These are phyloP conservation scores for Oreonectes daqikongensis DNA, from an alignment of 2,797 vertebrate genomes.

Conservation along the genomic window DNA sequence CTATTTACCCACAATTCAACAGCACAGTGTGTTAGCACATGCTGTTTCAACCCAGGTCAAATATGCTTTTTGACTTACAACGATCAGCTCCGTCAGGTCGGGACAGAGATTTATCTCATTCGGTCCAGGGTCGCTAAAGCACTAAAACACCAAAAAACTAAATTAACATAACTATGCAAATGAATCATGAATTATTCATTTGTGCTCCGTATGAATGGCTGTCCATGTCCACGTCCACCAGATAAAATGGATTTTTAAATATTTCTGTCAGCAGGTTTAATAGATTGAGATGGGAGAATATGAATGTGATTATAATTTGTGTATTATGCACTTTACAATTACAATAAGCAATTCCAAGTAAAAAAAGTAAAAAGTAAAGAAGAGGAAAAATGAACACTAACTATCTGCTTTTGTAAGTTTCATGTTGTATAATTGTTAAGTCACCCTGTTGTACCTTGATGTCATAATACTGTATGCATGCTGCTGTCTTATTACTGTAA, in stretches of 20 bases:
- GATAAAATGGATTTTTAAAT: constrained; percentile 25
- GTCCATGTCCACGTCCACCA: constrained; percentile 6
- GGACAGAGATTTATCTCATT: constrained; percentile 39
- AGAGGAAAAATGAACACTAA: neutral
- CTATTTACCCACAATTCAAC: constrained; percentile 21
- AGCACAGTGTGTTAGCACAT: neutral
- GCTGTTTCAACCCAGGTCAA: constrained; percentile 12
- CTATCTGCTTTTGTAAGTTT: neutral
- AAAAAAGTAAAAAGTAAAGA: neutral
- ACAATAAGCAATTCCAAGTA: neutral
- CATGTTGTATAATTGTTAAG: neutral
- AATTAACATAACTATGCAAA: constrained; percentile 39
- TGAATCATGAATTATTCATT: constrained; percentile 45
- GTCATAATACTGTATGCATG: neutral
- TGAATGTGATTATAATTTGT: constrained; percentile 5
- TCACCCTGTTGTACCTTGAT: neutral
- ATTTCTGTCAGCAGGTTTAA: constrained; percentile 15
- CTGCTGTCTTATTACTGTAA: neutral
- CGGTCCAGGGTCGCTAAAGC: constrained; percentile 18
- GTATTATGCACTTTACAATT: neutral
- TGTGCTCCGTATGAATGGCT: constrained; percentile 1
- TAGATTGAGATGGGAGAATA: constrained; percentile 7
- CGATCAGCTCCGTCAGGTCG: constrained; percentile 22
- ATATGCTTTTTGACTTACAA: constrained; percentile 20
- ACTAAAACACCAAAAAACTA: constrained; percentile 33